These are phyloP conservation scores for Zygaena filipendulae DNA, from an alignment of 2,888 invertebrate genomes.

Conservation along the genomic window DNA sequence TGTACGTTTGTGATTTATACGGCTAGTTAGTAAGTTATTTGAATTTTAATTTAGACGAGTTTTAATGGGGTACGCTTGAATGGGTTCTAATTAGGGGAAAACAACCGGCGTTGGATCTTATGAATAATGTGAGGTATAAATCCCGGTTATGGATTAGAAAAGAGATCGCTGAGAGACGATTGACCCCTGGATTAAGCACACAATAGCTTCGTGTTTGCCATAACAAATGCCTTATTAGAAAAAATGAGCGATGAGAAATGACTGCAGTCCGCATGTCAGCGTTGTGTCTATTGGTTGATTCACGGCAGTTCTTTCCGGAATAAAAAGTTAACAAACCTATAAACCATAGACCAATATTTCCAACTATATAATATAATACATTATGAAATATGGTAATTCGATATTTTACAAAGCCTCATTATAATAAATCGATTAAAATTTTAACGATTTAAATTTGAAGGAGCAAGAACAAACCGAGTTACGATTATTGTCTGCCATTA, in stretches of 20 bases:
- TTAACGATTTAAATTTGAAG: no score
- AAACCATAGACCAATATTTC: no score
- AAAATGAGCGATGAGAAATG: constrained; percentile 47
- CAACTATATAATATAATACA: no score
- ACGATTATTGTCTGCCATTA: constrained; percentile 25
- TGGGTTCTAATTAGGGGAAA: constrained; percentile 67
- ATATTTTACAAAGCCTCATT: no score
- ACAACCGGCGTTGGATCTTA: constrained; percentile 45
- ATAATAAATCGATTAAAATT: no score
- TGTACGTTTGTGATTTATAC: constrained; percentile 54
- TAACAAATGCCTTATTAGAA: constrained; percentile 48
- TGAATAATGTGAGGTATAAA: constrained; percentile 65
- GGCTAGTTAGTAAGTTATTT: constrained; percentile 68
- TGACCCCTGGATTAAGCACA: constrained; percentile 34
- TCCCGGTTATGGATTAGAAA: constrained; percentile 53
- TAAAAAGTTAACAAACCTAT: no score
- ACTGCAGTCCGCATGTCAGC: no score
- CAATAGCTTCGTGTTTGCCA: constrained; percentile 44
- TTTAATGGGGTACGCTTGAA: constrained; percentile 64
- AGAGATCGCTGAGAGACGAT: constrained; percentile 25
- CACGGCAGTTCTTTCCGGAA: no score
- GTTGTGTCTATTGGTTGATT: no score
- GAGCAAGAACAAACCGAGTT: constrained; percentile 24
- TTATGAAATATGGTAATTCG: no score
- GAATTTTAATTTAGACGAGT: constrained; percentile 66